Conservation (phyloP, 2,888 invertebrate genomes). For the Podotricha telesiphe region DNA sequence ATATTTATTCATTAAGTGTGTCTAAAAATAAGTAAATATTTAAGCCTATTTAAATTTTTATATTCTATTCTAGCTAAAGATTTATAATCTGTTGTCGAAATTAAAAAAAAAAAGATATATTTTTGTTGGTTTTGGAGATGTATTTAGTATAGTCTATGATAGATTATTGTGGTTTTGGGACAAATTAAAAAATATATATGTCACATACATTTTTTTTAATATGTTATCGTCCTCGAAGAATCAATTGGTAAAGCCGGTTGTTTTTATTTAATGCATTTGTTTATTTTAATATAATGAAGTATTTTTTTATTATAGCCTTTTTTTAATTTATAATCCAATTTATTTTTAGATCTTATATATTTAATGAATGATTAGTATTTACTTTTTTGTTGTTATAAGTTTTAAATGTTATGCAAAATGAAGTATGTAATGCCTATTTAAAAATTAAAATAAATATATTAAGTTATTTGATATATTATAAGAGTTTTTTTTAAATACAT, state of each 20-base stretch:
- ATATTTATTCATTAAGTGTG: conserved; percentile 1
- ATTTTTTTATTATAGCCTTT: not conserved
- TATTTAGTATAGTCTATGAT: conserved; percentile 10
- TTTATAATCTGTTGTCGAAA: conserved; percentile 21
- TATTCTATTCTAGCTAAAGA: conserved; percentile 10
- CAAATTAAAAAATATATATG: conserved; percentile 4
- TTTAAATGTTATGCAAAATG: not conserved
- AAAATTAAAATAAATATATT: not conserved
- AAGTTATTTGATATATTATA: too few species aligned
- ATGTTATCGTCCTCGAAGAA: not conserved
- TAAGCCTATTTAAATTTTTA: conserved; percentile 6
- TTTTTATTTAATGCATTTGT: too few species aligned
- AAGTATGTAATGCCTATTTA: not conserved
- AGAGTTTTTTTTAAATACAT: not conserved
- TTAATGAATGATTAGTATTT: not conserved
- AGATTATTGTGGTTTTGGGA: conserved; percentile 16
- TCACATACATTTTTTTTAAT: not conserved
- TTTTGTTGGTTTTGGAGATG: conserved; percentile 8
- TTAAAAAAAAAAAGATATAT: conserved; percentile 27
- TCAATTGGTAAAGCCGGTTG: not conserved
- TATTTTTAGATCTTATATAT: not conserved
- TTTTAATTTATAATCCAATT: not conserved
- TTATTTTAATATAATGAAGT: too few species aligned
- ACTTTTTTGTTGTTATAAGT: not conserved
- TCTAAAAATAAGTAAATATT: conserved; percentile 7